Base-by-base conservation (phyloP, 2,888 invertebrate species). In the Cactoblastis cactorum region DNA sequence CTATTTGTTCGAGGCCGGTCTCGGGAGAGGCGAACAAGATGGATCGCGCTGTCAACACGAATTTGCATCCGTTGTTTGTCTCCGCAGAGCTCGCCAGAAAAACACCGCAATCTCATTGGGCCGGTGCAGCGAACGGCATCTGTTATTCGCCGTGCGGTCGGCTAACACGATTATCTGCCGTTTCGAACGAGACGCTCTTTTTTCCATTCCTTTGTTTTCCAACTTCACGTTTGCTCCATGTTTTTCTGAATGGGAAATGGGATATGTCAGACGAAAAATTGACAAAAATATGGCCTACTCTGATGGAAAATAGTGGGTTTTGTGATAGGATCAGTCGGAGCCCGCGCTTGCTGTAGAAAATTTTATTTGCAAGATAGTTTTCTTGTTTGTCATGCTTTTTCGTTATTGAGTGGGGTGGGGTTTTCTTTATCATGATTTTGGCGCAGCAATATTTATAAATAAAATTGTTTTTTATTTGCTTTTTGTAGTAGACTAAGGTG, bases 21-120 rank as follows among this genome's bases (percentile, higher is more conserved):
- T 86, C 84, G 63, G 67, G 86, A 83, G 88, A 84, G 82, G 59
- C 83, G 84, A 85, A 87, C 86, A 85, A 89, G 88, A 88, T 80
- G 85, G 88, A 89, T 89, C 81, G 89, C 74, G 79, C 85, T 84
- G 88, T 88, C 89, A 88, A 89, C 89, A 88, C 81, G 81, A 87
- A 89, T 89, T 88, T 89, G 89, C 89, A 89, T 89, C 84, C 83
- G 80, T 85, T 89, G 88, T 89, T 88, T 88, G 84, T 89, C 85
- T 85, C 85, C 72, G 65, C 69, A 71, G 74, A 77, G 78, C 77
- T 76, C 74, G 74, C 77, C 69, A 78, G 83, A 82, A 86, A 86
- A 87, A 87, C 84, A 85, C 75, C 83, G 82, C 88, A 85, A 88
- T 89, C 87, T 83, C 86, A 83, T 85, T 83, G 81, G 72, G 78